A percentile compares a stretch with the other conserved stretches of the same genome.
Conservation (phyloP, 2,113 vertebrate species). For the Leuciscus idus region DNA sequence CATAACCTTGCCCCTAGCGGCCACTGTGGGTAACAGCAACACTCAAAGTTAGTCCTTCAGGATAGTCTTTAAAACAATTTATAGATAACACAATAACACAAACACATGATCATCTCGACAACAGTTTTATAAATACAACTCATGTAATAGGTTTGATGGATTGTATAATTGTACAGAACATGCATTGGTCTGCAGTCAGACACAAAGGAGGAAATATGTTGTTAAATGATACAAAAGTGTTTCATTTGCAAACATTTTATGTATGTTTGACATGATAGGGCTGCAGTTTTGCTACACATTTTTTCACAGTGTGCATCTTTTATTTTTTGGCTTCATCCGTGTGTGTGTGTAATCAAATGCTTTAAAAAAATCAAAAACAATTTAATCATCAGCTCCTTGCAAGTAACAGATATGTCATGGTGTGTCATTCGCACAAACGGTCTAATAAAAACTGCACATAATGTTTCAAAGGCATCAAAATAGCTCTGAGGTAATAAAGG, state of each 20-base stretch:
- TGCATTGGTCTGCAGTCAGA: constrained; percentile 58
- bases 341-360: neutral
- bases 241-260: neutral
- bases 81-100: constrained; percentile 49
- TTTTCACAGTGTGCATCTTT: neutral
- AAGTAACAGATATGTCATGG: constrained; percentile 2
- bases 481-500: constrained; percentile 31
- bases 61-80: neutral
- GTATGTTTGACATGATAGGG: neutral
- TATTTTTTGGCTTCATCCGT: neutral
- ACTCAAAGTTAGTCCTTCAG: neutral
- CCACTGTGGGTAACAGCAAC: no score
- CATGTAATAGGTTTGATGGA: constrained; percentile 62
- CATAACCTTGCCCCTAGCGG: no score
- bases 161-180: constrained; percentile 65
- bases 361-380: neutral
- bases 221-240: neutral
- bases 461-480: constrained; percentile 30
- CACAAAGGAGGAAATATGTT: constrained; percentile 1
- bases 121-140: constrained; percentile 74
- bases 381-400: neutral
- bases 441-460: neutral
- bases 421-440: neutral
- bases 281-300: constrained; percentile 25
- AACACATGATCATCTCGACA: neutral